These are phyloP conservation scores for Diglossa cyanea DNA, from an alignment of 2,797 vertebrate genomes.

Conservation along the genomic window DNA sequence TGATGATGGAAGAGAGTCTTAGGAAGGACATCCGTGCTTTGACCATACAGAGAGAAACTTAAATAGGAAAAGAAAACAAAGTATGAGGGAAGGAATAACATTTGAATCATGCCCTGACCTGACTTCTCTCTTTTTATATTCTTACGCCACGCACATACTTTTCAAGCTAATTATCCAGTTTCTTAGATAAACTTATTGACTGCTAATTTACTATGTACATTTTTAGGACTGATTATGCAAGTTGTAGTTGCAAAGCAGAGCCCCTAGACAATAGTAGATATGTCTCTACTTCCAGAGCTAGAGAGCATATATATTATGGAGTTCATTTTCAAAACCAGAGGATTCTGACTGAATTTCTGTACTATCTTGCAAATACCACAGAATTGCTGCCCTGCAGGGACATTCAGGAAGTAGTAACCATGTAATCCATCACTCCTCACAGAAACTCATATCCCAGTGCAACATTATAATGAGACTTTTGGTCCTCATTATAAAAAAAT, in stretches of 20 bases:
- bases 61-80: not conserved
- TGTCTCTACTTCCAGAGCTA: not conserved
- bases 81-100: not conserved
- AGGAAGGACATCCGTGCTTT: not conserved
- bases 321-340: constrained; percentile 35
- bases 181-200: constrained; percentile 9
- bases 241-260: not conserved
- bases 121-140: not conserved
- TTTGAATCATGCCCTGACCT: not conserved
- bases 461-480: constrained; percentile 5
- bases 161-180: constrained; percentile 11
- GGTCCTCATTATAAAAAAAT: not conserved
- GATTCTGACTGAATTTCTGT: not conserved
- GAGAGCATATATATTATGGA: not conserved
- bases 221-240: constrained; percentile 14
- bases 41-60: not conserved
- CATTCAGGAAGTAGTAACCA: not conserved
- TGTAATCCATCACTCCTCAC: constrained; percentile 7
- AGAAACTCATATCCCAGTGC: not conserved
- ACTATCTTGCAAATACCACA: constrained; percentile 6
- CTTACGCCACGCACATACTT: not conserved
- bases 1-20: not conserved
- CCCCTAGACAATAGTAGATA: not conserved
- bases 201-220: not conserved
- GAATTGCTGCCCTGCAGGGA: constrained; percentile 6